A percentile compares a stretch with the other conserved stretches of the same genome.
phyloP scores from a whole-genome alignment of 2,113 vertebrate genomes.

The Oriolus oriolus region DNA sequence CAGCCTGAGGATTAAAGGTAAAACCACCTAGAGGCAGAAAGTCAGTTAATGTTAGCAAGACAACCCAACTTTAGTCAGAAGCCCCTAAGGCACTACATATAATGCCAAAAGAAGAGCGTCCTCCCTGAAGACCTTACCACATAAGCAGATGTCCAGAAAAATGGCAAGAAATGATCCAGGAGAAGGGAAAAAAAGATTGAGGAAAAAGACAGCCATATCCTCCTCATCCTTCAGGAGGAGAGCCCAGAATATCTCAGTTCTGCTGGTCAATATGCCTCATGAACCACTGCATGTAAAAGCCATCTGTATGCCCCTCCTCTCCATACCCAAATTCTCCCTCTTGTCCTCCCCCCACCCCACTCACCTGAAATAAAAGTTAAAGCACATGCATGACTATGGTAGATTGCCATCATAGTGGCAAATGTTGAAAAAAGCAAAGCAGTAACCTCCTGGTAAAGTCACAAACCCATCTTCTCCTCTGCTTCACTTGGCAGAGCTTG shows the following conservation, averaged over 20 bases:
- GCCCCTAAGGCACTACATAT: not conserved
- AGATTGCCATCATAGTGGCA: not conserved
- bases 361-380: not conserved
- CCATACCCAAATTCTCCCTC: not conserved
- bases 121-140: not conserved
- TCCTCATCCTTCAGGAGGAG: not conserved
- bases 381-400: fast-evolving
- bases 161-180: not conserved
- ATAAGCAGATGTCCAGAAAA: not conserved
- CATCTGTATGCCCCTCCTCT: not conserved
- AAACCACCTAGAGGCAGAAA: not conserved
- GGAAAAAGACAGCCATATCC: not conserved
- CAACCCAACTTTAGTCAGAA: not conserved
- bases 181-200: not conserved
- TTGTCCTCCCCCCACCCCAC: not conserved
- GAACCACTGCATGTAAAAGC: not conserved
- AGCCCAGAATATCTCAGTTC: not conserved
- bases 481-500: not conserved
- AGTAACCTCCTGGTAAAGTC: not conserved
- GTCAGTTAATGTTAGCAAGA: not conserved
- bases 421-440: not conserved
- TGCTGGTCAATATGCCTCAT: not conserved
- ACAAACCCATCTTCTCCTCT: not conserved
- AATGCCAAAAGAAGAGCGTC: not conserved
- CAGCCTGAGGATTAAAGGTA: not conserved